Evolutionary conservation across 2,797 vertebrate species (phyloP), one percentile per base, ranked within the genome.

Genomic region (Sebastes ruberrimus): DNA sequence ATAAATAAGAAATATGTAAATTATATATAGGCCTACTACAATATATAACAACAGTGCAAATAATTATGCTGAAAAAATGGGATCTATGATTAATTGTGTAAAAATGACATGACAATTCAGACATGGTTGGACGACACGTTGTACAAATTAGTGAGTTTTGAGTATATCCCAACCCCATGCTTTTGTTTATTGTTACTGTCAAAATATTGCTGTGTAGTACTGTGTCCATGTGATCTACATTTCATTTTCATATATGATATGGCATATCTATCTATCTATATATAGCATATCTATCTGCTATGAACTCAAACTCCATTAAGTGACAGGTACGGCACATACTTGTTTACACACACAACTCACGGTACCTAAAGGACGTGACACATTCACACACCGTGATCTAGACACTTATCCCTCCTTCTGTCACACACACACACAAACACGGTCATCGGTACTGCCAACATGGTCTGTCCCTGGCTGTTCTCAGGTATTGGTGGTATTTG

Each of bases 401-500:
- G 25, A 71, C 25, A 52, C 32, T 25, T 11, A 55, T 66, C 28
- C 38, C 22, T 80, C n/a, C 11, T 8, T 56, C 28, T 76, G 56
- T 67, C 57, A 69, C 65, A 57, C 18, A 30, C 64, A 55, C 49
- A 49, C 64, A 71, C 57, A 70, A n/a, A 60, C 66, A 72, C 42
- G 63, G 63, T 59, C 66, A 78, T 62, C 2, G 3, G 38, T 52
- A 56, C 46, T 79, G 60, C 74, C 81, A 72, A 67, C 68, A 42
- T 38, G 72, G 62, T 73, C 74, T 61, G 65, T 91, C 55, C 20
- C 27, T 81, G 78, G 62, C 77, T 85, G 82, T 92, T 79, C 63
- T 81, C 85, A 85, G 88, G 82, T 91, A 86, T 85, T 71, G 85
- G 82, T 90, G 86, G 78, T 91, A 93, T 94, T 94, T 93, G 86